Base-by-base conservation (phyloP, 2,113 vertebrate species). In the Hylia prasina region DNA sequence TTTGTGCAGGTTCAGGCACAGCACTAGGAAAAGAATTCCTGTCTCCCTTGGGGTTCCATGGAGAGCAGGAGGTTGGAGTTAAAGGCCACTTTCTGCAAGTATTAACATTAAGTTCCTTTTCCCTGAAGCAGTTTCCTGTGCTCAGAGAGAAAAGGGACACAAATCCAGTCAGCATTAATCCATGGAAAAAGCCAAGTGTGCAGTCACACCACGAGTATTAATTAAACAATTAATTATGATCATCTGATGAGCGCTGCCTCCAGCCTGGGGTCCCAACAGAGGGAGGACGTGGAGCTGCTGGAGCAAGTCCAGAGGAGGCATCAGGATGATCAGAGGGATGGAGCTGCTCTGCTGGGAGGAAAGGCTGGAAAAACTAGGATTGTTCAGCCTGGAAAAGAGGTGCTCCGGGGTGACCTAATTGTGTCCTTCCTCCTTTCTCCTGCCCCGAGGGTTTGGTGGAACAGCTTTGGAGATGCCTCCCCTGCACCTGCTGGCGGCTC, bases 31-130 rank as follows among this genome's bases (percentile, higher is more conserved):
- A 8, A 89, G 56, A 78, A 30, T 53, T 66, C 70, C n/a, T 8
- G 0, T 35, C 9, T 51, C 57, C 71, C 30, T 47, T 9, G 42
- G 61, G 37, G 24, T 19, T n/a, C 68, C n/a, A 4, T 14, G 2
- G 64, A 7, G 40, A 53, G 47, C 13, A 1, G 2, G 8, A 14
- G 9, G 39, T 3, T 18, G 6, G 60, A 73, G 22, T 48, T n/a
- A 75, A 94, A 95, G 93, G 85, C 88, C 75, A 19, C 61, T 79
- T 87, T 69, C 73, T 79, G 82, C 90, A 93, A 85, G 61, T 53
- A 87, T 95, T 91, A 89, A 51, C 81, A 65, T 89, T 51, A 77
- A 73, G 10, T 47, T 75, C 73, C 22, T 20, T 0, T 15, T 58
- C 25, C 82, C 56, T 0, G 2, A 47, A 84, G 85, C 78, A 8